Evolutionary conservation across 2,888 invertebrate genomes (phyloP).

Genomic region (Desoria tigrina): DNA sequence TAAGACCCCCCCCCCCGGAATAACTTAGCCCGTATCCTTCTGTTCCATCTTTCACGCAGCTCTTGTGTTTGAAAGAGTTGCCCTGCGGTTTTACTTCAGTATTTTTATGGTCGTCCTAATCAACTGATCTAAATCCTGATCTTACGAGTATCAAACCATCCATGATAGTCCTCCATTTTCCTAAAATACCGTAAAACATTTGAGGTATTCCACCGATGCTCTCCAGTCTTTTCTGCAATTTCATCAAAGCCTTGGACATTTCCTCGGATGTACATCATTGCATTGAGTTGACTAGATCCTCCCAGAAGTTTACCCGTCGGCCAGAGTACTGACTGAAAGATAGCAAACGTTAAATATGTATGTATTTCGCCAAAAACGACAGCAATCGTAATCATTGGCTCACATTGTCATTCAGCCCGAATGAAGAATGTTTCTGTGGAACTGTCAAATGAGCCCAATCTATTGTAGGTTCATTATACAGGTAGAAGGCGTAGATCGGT

Average conservation of each 20-base stretch:
- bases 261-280: conserved; percentile 43
- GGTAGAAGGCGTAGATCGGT: conserved; percentile 34
- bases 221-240: conserved; percentile 37
- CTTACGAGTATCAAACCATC: conserved; percentile 39
- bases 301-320: conserved; percentile 31
- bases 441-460: conserved; percentile 38
- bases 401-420: conserved; percentile 38
- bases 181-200: conserved; percentile 40
- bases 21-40: too few relatives aligned
- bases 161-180: conserved; percentile 38
- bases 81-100: too few relatives aligned
- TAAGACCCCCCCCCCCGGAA: too few relatives aligned
- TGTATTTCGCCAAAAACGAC: too few relatives aligned
- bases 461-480: conserved; percentile 36
- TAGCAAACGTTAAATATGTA: not conserved
- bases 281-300: conserved; percentile 38
- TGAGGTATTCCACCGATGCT: conserved; percentile 32
- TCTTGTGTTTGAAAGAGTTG: too few relatives aligned
- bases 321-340: conserved; percentile 15
- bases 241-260: conserved; percentile 47
- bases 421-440: conserved; percentile 34
- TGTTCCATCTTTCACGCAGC: too few relatives aligned
- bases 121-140: too few relatives aligned
- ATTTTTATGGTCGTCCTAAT: too few relatives aligned
- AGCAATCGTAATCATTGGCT: too few relatives aligned